Base-by-base conservation (phyloP, 1,140 invertebrate species). In the Dreissena rostriformis region DNA sequence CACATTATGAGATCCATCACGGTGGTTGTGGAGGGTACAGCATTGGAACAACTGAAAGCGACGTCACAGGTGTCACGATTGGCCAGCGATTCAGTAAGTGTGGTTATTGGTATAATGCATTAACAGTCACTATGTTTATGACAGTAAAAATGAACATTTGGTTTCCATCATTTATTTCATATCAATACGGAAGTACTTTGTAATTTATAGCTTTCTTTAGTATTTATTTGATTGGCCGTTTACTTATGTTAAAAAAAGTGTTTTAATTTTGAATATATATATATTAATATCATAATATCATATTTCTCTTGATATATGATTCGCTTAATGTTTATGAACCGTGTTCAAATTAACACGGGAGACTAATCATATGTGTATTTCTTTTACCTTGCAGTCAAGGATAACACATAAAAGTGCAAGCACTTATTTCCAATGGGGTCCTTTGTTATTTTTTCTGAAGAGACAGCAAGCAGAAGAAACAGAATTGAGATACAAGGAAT, bases 21-120 rank as follows among this genome's bases (percentile, higher is more conserved):
- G 74, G 74, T 14, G 74, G 74, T 29, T 77, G 74, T 51, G 74
- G 74, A n/a, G 74, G 74, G 39, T 77, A 77, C 57, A 61, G 22
- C 22, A 61, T 61, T 12, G 22, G 57, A 19, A n/a, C 2, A 61
- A 61, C 17, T 11, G 22, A 61, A 61, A 19, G 4, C 22, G 57
- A 61, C 57, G 57, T 61, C 17, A 61, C 17, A 61, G 57, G 57
- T 4, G 57, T 61, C 17, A 61, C 57, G 57, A 24, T 24, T 61
- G 57, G 57, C 6, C 22, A n/a, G 17, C 17, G 57, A 61, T 61
- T 61, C 11, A 61, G 39, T 39, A 39, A 39, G 39, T 39, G 28
- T 77, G 17, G 49, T n/a, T 66, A 66, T 77, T 67, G 28, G 72
- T 75, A 75, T 7, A 15, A 26, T 22, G 19, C 11, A n/a, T 19